Evolutionary conservation across 2,888 invertebrate genomes (phyloP), one percentile per base, ranked within the genome.

Genomic region (Trisateles emortualis): DNA sequence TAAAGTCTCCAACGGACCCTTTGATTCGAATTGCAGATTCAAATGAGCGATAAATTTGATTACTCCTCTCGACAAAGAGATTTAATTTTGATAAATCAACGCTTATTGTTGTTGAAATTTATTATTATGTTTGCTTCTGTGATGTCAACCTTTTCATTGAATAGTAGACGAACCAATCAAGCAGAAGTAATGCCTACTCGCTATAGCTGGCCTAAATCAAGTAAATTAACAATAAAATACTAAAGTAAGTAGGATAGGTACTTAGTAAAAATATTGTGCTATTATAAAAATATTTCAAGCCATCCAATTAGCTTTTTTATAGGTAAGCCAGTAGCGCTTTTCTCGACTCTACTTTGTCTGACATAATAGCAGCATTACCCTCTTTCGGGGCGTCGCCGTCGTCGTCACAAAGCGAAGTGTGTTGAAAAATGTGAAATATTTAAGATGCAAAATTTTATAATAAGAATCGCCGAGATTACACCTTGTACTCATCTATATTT

Each of bases 71-170:
- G 72, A 90, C 89, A 90, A 90, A 88, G 87, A 90, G 90, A 91
- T 91, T 91, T 88, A 83, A 89, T 90, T 92, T 88, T 85, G 88
- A 90, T 90, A 91, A 90, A 90, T 90, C 88, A 90, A 80, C 84
- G 84, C 83, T 83, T 81, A 88, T 88, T 90, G 88, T 88, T 81
- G 82, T 72, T 70, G 64, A 81, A 80, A 86, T 87, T 86, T 87
- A 88, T 86, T 87, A 88, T 87, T 79, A 84, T 83, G 77, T 85
- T 85, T 79, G 72, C 72, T 78, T 67, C 68, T 64, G 64, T 71
- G 74, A 78, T 68, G 67, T 64, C 70, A 74, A 65, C 59, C 60
- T 74, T 77, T 75, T 74, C 68, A 68, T 66, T 68, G 48, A 68
- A 68, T 68, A 69, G 64, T 52, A 63, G 56, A 42, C n/a, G 40